These are phyloP conservation scores for Phengaris arion DNA, from an alignment of 2,888 invertebrate species.

Conservation along the genomic window DNA sequence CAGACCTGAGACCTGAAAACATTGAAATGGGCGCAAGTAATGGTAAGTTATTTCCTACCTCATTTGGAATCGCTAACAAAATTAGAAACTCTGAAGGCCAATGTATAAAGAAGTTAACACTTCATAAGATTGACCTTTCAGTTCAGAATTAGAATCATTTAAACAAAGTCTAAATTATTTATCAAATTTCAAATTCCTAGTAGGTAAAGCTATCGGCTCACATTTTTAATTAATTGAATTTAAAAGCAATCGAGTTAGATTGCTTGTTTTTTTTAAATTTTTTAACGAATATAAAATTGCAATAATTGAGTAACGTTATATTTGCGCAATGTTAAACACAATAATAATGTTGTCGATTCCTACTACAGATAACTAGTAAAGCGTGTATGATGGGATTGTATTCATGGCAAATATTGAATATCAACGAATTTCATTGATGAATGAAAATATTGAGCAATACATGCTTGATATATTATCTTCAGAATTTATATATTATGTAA, in stretches of 20 bases:
- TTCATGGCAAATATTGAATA: slow-evolving; percentile 4
- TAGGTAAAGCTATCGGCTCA: too few relatives aligned
- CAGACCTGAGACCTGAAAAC: slow-evolving; percentile 42
- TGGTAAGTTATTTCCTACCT: slow-evolving; percentile 36
- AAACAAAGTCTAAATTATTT: too few relatives aligned
- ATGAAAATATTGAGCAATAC: neutral
- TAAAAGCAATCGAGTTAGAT: too few relatives aligned
- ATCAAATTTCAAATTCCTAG: too few relatives aligned
- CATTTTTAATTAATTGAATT: too few relatives aligned
- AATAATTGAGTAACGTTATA: neutral
- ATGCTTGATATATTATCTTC: neutral
- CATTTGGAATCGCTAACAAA: neutral
- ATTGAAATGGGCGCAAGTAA: slow-evolving; percentile 47
- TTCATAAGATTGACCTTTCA: neutral
- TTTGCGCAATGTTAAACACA: neutral
- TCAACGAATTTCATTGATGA: slow-evolving; percentile 4
- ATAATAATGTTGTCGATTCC: neutral
- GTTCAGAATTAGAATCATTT: neutral
- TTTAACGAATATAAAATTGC: neutral
- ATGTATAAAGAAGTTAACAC: slow-evolving; percentile 5
- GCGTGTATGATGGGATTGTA: neutral
- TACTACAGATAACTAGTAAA: neutral
- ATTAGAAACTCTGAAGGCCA: neutral
- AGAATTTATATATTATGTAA: too few relatives aligned
- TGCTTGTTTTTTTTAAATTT: too few relatives aligned